phyloP scores from a whole-genome alignment of 2,113 vertebrate species.

The Grantiella picta region DNA sequence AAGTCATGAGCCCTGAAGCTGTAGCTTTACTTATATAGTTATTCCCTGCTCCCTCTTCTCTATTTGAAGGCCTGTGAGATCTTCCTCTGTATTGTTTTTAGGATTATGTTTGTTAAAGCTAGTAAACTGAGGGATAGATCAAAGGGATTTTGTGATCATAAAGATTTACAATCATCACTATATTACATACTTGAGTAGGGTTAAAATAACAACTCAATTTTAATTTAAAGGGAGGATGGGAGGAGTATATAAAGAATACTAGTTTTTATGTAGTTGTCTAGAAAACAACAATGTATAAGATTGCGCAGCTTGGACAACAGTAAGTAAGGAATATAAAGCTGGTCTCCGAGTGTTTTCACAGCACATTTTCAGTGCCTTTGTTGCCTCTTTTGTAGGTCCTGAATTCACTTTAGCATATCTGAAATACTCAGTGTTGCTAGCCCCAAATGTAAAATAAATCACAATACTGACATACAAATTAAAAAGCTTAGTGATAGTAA shows the following conservation, averaged over 20 bases:
- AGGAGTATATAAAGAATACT: background rate
- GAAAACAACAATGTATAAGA: background rate
- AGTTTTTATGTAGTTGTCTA: background rate
- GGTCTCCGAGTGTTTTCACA: background rate
- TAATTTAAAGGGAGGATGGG: background rate
- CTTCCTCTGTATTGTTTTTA: slow-evolving; percentile 37
- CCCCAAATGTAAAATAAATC: background rate
- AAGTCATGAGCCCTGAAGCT: slow-evolving; percentile 30
- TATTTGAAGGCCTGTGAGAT: slow-evolving; percentile 9
- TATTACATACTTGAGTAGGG: slow-evolving; percentile 52
- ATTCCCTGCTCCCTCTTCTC: background rate
- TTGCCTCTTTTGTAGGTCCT: background rate
- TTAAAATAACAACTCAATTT: slow-evolving; percentile 56
- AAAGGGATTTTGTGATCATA: slow-evolving; percentile 39
- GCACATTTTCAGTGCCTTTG: background rate
- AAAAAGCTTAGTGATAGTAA: background rate
- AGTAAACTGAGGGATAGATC: slow-evolving; percentile 40
- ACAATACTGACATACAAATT: background rate
- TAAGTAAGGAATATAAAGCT: background rate
- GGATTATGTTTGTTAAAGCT: slow-evolving; percentile 46
- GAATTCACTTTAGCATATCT: background rate
- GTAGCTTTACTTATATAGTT: background rate
- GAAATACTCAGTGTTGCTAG: background rate
- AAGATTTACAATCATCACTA: slow-evolving; percentile 26
- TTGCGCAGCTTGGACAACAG: background rate